Conservation (phyloP, 2,888 invertebrate genomes). For the Chymomyza amoena region DNA sequence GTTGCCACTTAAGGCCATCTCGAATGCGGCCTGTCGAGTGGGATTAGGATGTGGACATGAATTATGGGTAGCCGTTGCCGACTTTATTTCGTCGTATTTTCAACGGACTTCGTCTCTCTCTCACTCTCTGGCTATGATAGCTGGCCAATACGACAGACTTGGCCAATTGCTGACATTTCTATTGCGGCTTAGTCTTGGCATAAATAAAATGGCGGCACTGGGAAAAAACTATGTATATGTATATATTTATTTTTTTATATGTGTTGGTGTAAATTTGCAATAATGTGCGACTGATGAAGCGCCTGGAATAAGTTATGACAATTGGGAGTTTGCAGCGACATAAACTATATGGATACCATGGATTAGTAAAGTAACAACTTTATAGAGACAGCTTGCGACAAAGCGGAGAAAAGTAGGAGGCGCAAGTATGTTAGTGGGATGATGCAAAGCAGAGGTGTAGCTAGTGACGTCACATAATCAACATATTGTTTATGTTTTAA, state of each 20-base stretch:
- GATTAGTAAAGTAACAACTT: not conserved
- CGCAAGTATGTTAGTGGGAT: no score
- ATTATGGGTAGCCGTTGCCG: conserved; percentile 50
- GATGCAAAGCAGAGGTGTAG: no score
- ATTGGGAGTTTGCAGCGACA: conserved; percentile 6
- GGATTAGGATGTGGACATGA: conserved; percentile 30
- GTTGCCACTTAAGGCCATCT: not conserved
- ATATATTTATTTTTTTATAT: not conserved
- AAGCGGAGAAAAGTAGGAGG: no score
- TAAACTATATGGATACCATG: conserved; percentile 4
- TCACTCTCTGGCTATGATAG: not conserved
- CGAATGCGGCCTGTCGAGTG: conserved; percentile 13
- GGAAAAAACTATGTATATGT: not conserved
- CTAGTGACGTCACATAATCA: no score
- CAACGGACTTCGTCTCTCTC: not conserved
- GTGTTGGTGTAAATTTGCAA: conserved; percentile 26
- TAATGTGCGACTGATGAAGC: conserved; percentile 40
- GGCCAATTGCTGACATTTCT: conserved; percentile 48
- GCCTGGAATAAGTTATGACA: conserved; percentile 24
- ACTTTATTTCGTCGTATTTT: no score
- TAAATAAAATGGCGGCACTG: conserved; percentile 37
- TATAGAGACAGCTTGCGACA: not conserved
- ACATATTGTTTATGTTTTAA: no score
- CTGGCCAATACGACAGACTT: not conserved
- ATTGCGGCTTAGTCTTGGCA: conserved; percentile 55